Evolutionary conservation across 2,888 invertebrate genomes (phyloP), one percentile per base, ranked within the genome.

Genomic region (Rhagium mordax): DNA sequence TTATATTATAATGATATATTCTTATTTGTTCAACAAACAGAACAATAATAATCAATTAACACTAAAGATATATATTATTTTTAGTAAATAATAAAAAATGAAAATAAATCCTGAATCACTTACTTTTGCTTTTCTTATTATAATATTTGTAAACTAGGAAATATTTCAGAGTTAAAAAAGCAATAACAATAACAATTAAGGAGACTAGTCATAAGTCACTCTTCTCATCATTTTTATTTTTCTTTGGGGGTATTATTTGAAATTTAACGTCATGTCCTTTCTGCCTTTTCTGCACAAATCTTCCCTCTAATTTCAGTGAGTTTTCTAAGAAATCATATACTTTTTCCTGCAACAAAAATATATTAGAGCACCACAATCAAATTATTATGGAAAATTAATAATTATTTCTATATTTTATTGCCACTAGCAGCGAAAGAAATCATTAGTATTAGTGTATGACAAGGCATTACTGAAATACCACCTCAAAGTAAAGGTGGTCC

Each of bases 181-280:
- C 57, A 70, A 71, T 20, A 41, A 78, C 13, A 48, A 68, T 16
- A 51, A 67, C 18, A 57, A 59, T 27, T 27, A 70, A 8, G 41
- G 70, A 47, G n/a, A 59, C 49, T 81, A 81, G 81, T 83, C 81
- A 83, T 79, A 78, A 78, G 20, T 20, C 70, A 5, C 71, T 21
- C 59, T 51, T 66, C 55, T 78, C 71, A 27, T 78, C 67, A 13
- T 72, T 55, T 8, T 78, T 81, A 47, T 79, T 79, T 67, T 83
- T 84, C 75, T 87, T 88, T 8, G 86, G 85, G 1, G 94, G 93
- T 8, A 91, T 71, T 77, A 94, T 89, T 84, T 90, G 92, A 83
- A 93, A 94, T 82, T 90, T 91, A 16, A 93, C 86, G 75, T 89
- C 89, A 59, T 88, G 89, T 21, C 91, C 92, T 85, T 93, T 93